Base-by-base conservation (phyloP, 2,888 invertebrate genomes). In the Trypoxylon attenuatum region DNA sequence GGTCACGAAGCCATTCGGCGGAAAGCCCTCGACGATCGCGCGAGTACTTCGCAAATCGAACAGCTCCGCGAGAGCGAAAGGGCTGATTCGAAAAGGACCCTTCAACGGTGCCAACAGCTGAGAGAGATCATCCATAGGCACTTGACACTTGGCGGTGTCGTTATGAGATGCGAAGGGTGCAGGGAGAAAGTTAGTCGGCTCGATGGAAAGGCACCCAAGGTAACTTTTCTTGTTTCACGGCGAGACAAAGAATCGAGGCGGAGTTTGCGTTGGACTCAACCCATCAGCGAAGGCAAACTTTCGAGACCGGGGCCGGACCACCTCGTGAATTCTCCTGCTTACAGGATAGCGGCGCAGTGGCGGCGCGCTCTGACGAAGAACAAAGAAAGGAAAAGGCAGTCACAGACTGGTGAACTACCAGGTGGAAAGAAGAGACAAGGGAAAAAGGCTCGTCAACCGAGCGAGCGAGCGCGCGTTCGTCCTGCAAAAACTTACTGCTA, bases 401-500 rank as follows among this genome's bases (percentile, higher is more conserved):
- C 10, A 5, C 25, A 8, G 25, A 25, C 8, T 4, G 33, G 5
- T 1, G 13, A 13, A n/a, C 33, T n/a, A 13, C 2, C 33, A 10
- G 33, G 5, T 13, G 8, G 33, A 13, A 6, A 27, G 27, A 13
- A 4, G 33, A 4, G 33, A 13, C n/a, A 10, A 13, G 13, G 33
- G 13, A 13, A 13, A 13, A 10, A 41, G 29, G 23, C 51, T 23
- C 41, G 45, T 38, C 45, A 51, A 16, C 54, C 42, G 55, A 19
- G 51, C 22, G 55, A 46, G 19, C 23, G 21, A 41, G 69, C n/a
- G 33, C 18, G 33, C n/a, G 55, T 61, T 62, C 19, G 38, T 38
- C 25, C 29, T 21, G 74, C 62, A 75, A 75, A 75, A 75, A 75
- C 72, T 75, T 53, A 64, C 75, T 63, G 64, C 45, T 53, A 61